Evolutionary conservation across 2,797 vertebrate species (phyloP).

Genomic region (Centropyge bicolor): DNA sequence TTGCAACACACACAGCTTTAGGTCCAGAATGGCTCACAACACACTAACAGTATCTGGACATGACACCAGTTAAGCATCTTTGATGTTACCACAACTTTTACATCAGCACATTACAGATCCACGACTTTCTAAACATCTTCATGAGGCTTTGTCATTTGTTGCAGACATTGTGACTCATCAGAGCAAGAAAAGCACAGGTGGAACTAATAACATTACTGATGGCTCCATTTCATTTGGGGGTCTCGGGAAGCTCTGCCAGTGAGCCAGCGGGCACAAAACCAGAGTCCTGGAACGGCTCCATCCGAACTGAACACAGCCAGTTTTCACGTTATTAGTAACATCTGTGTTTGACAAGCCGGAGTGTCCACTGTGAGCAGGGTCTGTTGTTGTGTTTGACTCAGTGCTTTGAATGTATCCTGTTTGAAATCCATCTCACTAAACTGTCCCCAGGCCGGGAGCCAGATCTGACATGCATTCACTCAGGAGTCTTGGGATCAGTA

Average conservation of each 20-base stretch:
- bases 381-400: not conserved
- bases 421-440: not conserved
- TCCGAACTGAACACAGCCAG: not conserved
- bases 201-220: conserved; percentile 19
- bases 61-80: not conserved
- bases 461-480: not conserved
- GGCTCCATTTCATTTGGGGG: not conserved
- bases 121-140: not conserved
- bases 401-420: not conserved
- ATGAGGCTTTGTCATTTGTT: not conserved
- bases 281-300: conserved; percentile 13
- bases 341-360: conserved; percentile 14
- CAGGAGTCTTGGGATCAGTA: not conserved
- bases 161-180: not conserved
- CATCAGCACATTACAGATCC: not conserved
- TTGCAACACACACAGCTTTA: not conserved
- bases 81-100: not conserved
- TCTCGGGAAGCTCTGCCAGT: not conserved
- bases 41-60: not conserved
- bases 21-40: too few species aligned
- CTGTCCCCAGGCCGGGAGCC: not conserved
- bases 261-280: not conserved
- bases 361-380: not conserved
- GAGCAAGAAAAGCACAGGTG: conserved; percentile 11
- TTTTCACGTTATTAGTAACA: conserved; percentile 12